Base-by-base conservation (phyloP, 2,797 vertebrate species). In the Fundulus diaphanus region DNA sequence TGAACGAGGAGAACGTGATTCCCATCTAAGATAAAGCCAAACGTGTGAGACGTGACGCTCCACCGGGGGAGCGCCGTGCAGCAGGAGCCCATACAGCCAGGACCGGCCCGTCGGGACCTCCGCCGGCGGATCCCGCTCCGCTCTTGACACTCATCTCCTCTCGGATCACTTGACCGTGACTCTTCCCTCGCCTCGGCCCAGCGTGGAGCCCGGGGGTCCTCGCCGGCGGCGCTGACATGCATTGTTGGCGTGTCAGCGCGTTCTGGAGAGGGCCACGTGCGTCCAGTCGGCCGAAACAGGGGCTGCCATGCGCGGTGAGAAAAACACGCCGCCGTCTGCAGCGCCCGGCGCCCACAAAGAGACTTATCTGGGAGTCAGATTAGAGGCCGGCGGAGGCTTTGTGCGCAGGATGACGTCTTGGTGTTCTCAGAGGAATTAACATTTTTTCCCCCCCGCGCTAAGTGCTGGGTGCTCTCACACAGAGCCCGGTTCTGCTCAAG, bases 141-240 rank as follows among this genome's bases (percentile, higher is more conserved):
- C 80, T 67, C 82, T 79, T 90, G 85, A 90, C 90, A 91, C 82
- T 88, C 88, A 85, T 87, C 89, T 90, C 83, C 87, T 88, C 85
- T 88, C 82, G 83, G 90, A 91, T 87, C 89, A 90, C 79, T 86
- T 80, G 88, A 91, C 82, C 83, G 92, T 90, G 89, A 92, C 88
- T 65, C n/a, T 80, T 78, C 87, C 83, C 82, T 76, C 68, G 70
- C 74, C 77, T 68, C 2, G 0, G 75, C 81, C 48, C 89, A 86
- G 89, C 81, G 78, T 86, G 90, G 83, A 80, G 81, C 72, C 89
- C 70, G 54, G 70, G 1, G 27, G 71, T 51, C 76, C 83, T 76
- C 57, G 11, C 22, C 63, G 44, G 9, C 70, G 2, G 33, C 70
- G 46, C 69, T 88, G 88, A 88, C 84, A 79, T 49, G 83, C 77